Conservation (phyloP, 2,888 invertebrate species). For the Euspilapteryx auroguttella region DNA sequence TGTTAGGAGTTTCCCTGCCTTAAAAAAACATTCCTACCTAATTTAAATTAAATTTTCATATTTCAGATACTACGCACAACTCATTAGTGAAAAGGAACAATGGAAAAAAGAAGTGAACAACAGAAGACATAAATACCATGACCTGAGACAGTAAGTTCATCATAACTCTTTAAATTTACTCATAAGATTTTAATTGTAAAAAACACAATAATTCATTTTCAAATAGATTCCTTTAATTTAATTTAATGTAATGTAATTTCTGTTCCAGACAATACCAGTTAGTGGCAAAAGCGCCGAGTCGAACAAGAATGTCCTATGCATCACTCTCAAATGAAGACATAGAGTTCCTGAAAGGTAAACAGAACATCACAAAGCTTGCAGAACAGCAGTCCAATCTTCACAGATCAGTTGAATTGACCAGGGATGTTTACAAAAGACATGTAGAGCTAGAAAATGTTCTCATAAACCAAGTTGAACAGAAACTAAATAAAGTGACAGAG, state of each 20-base stretch:
- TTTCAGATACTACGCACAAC: conserved; percentile 29
- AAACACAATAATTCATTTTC: too few relatives aligned
- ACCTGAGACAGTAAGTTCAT: conserved; percentile 32
- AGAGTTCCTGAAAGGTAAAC: conserved; percentile 37
- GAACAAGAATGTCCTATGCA: conserved; percentile 31
- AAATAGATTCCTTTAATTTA: too few relatives aligned
- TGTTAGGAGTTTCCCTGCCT: too few relatives aligned
- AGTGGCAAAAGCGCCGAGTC: conserved; percentile 21
- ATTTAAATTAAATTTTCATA: too few relatives aligned
- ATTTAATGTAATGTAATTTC: too few relatives aligned
- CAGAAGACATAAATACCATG: conserved; percentile 36
- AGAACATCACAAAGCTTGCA: conserved; percentile 29
- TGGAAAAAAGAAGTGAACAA: conserved; percentile 43
- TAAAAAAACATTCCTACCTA: too few relatives aligned
- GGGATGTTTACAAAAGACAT: conserved; percentile 20
- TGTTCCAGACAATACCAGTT: conserved; percentile 40
- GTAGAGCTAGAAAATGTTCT: conserved; percentile 29
- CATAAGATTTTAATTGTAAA: too few relatives aligned
- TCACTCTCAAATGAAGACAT: conserved; percentile 41
- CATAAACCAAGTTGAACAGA: conserved; percentile 23
- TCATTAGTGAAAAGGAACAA: conserved; percentile 40
- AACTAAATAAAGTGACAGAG: conserved; percentile 26
- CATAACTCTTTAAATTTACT: too few relatives aligned
- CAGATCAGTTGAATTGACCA: conserved; percentile 23
- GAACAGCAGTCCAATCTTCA: conserved; percentile 34